phyloP scores from a whole-genome alignment of 2,888 invertebrate genomes.

The Synergus gifuensis region DNA sequence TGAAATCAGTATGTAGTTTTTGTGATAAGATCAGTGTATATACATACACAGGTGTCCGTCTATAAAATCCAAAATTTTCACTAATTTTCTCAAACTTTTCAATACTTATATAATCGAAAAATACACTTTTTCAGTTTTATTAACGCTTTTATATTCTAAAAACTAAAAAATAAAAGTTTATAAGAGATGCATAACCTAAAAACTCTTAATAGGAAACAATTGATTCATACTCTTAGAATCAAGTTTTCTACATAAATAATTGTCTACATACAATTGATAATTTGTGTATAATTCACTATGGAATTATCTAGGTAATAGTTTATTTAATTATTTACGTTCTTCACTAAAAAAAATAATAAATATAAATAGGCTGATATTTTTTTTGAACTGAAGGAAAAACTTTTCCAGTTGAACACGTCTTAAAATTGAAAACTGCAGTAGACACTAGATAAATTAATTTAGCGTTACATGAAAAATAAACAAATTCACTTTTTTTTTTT shows the following conservation, averaged over 20 bases:
- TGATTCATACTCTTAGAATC: neutral
- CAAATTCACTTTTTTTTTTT: no score
- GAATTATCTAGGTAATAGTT: no score
- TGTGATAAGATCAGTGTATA: neutral
- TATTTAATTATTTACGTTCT: no score
- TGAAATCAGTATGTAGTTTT: neutral
- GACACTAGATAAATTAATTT: no score
- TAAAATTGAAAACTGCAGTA: no score
- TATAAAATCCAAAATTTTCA: neutral
- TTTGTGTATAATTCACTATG: no score
- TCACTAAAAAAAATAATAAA: no score
- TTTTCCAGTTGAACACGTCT: no score
- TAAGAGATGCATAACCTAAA: neutral
- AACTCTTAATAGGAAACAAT: neutral
- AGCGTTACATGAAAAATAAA: no score
- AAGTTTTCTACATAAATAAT: neutral
- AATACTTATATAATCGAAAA: neutral
- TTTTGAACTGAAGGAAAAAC: no score
- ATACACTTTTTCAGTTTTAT: neutral
- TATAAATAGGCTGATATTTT: no score
- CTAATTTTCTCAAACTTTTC: neutral
- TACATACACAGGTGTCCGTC: slow-evolving; percentile 28
- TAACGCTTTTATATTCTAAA: neutral
- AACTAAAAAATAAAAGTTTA: neutral
- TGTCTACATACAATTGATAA: neutral